Conservation (phyloP, 2,113 vertebrate genomes). For the Macroglossus sobrinus region DNA sequence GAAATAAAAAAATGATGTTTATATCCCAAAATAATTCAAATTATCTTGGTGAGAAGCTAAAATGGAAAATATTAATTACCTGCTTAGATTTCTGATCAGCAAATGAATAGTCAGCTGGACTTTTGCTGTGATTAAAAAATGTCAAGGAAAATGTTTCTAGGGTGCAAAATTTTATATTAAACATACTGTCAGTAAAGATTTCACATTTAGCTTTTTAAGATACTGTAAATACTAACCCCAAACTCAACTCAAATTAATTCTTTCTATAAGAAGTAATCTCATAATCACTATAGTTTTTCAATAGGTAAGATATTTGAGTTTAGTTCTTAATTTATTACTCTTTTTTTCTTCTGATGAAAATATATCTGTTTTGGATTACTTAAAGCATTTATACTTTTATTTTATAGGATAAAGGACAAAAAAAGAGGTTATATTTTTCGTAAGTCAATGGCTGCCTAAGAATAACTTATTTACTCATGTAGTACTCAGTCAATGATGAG, state of each 20-base stretch:
- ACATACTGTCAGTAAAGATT: background rate
- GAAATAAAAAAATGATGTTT: background rate
- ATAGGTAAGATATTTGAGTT: background rate
- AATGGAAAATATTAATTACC: background rate
- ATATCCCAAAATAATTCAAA: background rate
- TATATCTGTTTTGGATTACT: background rate
- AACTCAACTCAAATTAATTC: background rate
- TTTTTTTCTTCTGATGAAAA: background rate
- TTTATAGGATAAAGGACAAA: conserved; percentile 23
- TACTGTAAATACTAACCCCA: background rate
- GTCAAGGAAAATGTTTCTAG: background rate
- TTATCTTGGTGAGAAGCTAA: background rate
- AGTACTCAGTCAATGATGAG: background rate
- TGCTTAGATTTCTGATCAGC: background rate
- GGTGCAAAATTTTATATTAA: background rate
- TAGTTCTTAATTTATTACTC: background rate
- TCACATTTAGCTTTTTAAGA: background rate
- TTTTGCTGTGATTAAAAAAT: background rate
- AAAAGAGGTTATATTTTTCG: background rate
- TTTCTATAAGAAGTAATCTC: background rate
- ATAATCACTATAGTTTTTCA: background rate
- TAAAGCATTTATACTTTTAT: conserved; percentile 59
- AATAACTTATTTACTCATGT: background rate
- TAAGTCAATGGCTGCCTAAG: background rate
- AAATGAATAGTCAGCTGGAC: background rate